Conservation (phyloP, 2,113 vertebrate genomes). For the Coracopsis vasa region DNA sequence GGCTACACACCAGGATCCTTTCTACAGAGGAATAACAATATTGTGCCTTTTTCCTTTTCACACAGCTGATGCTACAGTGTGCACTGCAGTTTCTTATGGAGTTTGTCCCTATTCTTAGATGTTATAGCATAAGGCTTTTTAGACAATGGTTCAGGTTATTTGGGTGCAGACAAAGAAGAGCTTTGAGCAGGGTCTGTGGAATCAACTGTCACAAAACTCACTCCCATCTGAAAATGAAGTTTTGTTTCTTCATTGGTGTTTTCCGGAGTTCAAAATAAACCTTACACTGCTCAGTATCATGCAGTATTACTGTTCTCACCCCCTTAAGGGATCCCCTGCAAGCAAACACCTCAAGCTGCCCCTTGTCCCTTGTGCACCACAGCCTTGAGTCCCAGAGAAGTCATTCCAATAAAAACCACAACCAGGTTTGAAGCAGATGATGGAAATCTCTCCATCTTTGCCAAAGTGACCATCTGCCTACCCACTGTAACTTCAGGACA, state of each 20-base stretch:
- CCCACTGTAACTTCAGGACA: background rate
- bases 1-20: conserved; percentile 29
- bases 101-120: background rate
- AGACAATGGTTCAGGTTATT: background rate
- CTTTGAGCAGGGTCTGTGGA: background rate
- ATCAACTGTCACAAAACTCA: background rate
- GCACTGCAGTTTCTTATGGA: background rate
- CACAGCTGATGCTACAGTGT: background rate
- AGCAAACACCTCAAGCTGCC: background rate
- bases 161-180: background rate
- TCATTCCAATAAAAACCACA: background rate
- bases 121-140: background rate
- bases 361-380: rapidly evolving
- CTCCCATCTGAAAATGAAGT: background rate
- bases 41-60: background rate
- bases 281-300: background rate
- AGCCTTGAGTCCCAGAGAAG: background rate
- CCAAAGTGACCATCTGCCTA: background rate
- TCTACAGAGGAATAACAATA: background rate
- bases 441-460: background rate
- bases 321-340: background rate
- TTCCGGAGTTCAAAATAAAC: background rate
- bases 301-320: background rate
- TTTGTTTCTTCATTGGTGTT: background rate
- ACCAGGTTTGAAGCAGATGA: background rate